Percentiles rank a stretch among this genome's conserved stretches.
Evolutionary conservation across 2,113 vertebrate genomes (phyloP).

Genomic region (Trochalopteron elliotii): DNA sequence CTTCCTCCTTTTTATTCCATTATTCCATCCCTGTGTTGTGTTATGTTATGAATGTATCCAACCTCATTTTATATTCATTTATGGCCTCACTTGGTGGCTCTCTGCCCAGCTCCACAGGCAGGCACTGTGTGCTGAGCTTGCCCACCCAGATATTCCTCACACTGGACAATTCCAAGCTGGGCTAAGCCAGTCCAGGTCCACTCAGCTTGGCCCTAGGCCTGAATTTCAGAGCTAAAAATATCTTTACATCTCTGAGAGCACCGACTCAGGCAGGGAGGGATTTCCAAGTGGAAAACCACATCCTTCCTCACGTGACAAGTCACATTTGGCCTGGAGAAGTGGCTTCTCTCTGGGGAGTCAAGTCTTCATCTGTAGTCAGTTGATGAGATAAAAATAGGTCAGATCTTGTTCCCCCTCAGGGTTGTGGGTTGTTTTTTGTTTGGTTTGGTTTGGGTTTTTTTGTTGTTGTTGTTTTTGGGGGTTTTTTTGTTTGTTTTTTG

Average conservation of each 20-base stretch:
- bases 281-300: neutral
- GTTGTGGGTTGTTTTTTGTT: neutral
- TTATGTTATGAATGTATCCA: neutral
- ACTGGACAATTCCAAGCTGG: neutral
- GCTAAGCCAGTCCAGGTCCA: neutral
- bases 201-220: neutral
- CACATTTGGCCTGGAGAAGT: neutral
- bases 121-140: neutral
- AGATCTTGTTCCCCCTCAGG: neutral
- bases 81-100: neutral
- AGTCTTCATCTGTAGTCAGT: neutral
- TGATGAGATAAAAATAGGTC: constrained; percentile 16
- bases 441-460: no score
- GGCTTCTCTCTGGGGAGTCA: neutral
- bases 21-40: neutral
- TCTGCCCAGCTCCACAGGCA: neutral
- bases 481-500: no score
- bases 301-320: neutral
- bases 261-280: neutral
- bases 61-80: neutral
- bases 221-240: neutral
- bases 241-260: neutral
- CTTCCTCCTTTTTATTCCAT: neutral
- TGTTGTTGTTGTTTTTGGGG: no score
- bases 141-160: neutral